A percentile compares a stretch with the other conserved stretches of the same genome.
Evolutionary conservation across 2,888 invertebrate genomes (phyloP).

Genomic region (Stenodema calcarata): DNA sequence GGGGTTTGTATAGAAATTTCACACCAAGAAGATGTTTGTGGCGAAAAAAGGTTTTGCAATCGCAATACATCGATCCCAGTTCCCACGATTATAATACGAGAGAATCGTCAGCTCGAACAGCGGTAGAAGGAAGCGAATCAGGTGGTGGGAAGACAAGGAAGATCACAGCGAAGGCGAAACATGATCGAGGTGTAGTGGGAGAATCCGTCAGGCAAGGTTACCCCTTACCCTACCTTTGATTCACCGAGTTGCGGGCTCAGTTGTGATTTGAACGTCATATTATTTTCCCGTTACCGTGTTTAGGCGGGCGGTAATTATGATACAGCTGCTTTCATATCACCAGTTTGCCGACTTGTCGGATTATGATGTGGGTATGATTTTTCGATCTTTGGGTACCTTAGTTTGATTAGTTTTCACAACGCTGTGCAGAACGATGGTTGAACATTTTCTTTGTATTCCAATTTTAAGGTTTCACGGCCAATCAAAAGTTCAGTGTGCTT

Average conservation of each 20-base stretch:
- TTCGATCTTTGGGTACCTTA: too few relatives aligned
- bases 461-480: too few relatives aligned
- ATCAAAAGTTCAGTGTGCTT: too few relatives aligned
- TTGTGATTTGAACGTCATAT: neutral
- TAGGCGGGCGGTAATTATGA: neutral
- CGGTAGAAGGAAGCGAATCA: neutral
- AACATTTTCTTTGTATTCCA: too few relatives aligned
- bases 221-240: neutral
- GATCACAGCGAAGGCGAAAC: neutral
- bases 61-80: too few relatives aligned
- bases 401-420: too few relatives aligned
- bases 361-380: slow-evolving; percentile 5
- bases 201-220: neutral
- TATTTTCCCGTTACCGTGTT: neutral
- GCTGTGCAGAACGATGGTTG: too few relatives aligned
- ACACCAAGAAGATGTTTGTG: too few relatives aligned
- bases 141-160: neutral
- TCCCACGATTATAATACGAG: neutral
- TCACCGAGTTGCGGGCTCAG: neutral
- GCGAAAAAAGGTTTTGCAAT: too few relatives aligned
- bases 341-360: slow-evolving; percentile 33
- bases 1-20: too few relatives aligned
- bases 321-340: slow-evolving; percentile 32
- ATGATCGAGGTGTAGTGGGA: neutral
- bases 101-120: neutral